These are phyloP conservation scores for Ageneiosus marmoratus DNA, from an alignment of 2,113 vertebrate genomes.

Conservation along the genomic window DNA sequence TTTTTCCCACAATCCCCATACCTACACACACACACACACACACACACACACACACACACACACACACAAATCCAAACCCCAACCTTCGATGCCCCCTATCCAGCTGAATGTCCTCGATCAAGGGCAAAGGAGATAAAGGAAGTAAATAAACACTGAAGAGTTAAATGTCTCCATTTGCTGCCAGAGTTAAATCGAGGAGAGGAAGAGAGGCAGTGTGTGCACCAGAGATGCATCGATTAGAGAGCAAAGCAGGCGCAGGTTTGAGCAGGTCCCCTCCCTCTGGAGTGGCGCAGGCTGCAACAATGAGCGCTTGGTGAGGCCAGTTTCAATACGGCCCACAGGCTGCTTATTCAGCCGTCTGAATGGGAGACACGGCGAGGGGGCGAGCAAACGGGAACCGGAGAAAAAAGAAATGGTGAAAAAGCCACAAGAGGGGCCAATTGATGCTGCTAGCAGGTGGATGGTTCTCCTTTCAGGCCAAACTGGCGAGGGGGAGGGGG, in stretches of 20 bases:
- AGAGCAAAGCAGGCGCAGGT: slow-evolving; percentile 45
- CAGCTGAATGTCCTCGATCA: slow-evolving; percentile 19
- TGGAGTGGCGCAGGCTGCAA: slow-evolving; percentile 36
- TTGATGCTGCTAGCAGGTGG: slow-evolving; percentile 64
- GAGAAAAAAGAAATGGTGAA: slow-evolving; percentile 52
- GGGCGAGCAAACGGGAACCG: slow-evolving; percentile 43
- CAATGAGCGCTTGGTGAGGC: slow-evolving; percentile 49
- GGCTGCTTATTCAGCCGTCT: slow-evolving; percentile 48
- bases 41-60: slow-evolving; percentile 21
- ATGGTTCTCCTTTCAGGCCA: slow-evolving; percentile 59
- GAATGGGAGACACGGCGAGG: slow-evolving; percentile 45
- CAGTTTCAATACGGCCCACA: slow-evolving; percentile 48
- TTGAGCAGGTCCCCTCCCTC: slow-evolving; percentile 43
- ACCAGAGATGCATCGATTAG: slow-evolving; percentile 26
- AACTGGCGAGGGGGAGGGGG: slow-evolving; percentile 38
- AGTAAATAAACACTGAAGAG: slow-evolving; percentile 28
- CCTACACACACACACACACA: slow-evolving; percentile 9
- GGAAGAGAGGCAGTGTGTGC: slow-evolving; percentile 6
- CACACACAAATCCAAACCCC: not conserved
- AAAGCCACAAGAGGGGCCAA: slow-evolving; percentile 60
- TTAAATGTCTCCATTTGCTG: slow-evolving; percentile 28
- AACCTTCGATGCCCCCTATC: not conserved
- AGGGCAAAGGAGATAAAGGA: slow-evolving; percentile 28
- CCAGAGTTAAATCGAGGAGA: slow-evolving; percentile 10
- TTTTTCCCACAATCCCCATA: slow-evolving; percentile 33